Evolutionary conservation across 1,140 invertebrate species (phyloP), one percentile per base, ranked within the genome.

Genomic region (Drosophila repletoides): DNA sequence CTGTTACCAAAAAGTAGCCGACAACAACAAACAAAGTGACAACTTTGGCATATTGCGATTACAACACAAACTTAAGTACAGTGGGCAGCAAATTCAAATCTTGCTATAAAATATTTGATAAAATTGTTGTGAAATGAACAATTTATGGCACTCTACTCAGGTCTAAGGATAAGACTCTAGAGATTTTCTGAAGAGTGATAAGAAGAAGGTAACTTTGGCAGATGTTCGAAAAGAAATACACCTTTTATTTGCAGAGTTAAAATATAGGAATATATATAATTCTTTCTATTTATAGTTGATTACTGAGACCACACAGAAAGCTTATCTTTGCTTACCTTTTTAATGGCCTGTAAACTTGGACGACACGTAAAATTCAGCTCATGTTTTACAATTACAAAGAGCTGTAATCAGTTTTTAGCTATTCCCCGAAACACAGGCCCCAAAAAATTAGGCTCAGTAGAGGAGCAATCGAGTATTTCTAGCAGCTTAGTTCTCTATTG

Each of bases 1-100:
- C n/a, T 38, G 48, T 84, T 72, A 75, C 70, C 77, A 77, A 77
- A 83, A 81, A 76, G 77, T 69, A 60, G 55, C 55, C 55, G 31
- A 34, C 38, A 45, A 34, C 38, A 45, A 53, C 24, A 43, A 46
- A 53, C 53, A 77, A 60, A 79, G 60, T 73, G 77, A 79, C 77
- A 83, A 56, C 29, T 79, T 77, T 60, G 63, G 60, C 64, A 67
- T 36, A 53, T 38, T 53, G 21, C 14, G 51, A 29, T 33, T n/a
- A 36, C 7, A 34, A n/a, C n/a, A n/a, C n/a, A n/a, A n/a, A n/a
- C n/a, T n/a, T n/a, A n/a, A n/a, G 68, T 29, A 67, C 59, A 46
- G 69, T 58, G 69, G 49, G 26, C 15, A 31, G 22, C 15, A 66
- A 53, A 9, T 1, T 1, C n/a, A 21, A 40, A n/a, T 40, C 2